A percentile compares a stretch with the other conserved stretches of the same genome.
Evolutionary conservation across 1,140 invertebrate genomes (phyloP).

Genomic region (Bradysia coprophila): DNA sequence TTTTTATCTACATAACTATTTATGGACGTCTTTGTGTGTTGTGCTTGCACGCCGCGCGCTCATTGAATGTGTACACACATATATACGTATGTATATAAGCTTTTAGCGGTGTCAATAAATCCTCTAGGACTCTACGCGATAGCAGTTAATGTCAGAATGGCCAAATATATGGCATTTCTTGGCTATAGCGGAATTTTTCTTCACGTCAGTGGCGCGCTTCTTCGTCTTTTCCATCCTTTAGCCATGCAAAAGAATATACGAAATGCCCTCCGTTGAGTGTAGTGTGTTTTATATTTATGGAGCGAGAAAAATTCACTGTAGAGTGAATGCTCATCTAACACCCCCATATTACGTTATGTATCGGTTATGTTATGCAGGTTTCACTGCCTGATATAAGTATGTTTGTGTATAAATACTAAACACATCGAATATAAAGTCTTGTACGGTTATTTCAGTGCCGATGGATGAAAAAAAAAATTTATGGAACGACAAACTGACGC

Average conservation of each 20-base stretch:
- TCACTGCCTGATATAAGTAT: too few species aligned
- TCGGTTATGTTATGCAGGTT: too few species aligned
- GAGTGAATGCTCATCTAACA: too few species aligned
- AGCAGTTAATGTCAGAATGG: constrained; percentile 5
- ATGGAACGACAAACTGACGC: not conserved
- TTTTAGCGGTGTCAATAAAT: constrained; percentile 4
- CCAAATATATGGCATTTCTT: constrained; percentile 4
- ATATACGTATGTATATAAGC: not conserved
- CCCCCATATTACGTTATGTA: too few species aligned
- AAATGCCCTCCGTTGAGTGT: not conserved
- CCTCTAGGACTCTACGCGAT: constrained; percentile 4
- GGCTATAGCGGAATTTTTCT: not conserved
- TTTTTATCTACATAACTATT: not conserved
- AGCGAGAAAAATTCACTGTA: not conserved
- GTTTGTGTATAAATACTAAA: too few species aligned
- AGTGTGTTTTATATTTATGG: not conserved
- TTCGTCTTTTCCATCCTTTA: not conserved
- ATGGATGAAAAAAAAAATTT: not conserved
- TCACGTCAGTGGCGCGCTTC: not conserved
- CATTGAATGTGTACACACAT: not conserved
- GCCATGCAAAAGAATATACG: not conserved
- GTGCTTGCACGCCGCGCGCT: too few species aligned
- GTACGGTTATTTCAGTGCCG: not conserved
- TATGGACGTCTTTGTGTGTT: not conserved
- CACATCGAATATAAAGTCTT: not conserved